Base-by-base conservation (phyloP, 2,113 vertebrate genomes). In the Laterallus jamaicensis region DNA sequence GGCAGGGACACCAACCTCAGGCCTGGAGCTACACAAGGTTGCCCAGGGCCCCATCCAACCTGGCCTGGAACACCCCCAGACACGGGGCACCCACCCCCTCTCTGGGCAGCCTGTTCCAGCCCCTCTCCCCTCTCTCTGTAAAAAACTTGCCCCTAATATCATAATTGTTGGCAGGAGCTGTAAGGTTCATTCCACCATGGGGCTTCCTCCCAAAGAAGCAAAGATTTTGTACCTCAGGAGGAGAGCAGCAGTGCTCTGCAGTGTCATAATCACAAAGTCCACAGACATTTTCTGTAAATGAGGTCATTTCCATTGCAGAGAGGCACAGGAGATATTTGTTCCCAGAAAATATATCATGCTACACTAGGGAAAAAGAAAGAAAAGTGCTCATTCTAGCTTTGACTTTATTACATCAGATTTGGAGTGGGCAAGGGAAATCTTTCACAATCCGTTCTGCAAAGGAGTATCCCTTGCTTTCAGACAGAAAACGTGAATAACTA, bases 281-380 rank as follows among this genome's bases (percentile, higher is more conserved):
- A 71, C 74, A 39, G 56, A 8, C 64, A n/a, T 93, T 92, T 87
- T 87, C 89, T 89, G 86, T n/a, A 64, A 58, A 39, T 91, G 91
- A 97, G 84, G 58, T 92, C 73, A 87, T 71, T 92, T 68, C 94
- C 81, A 85, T n/a, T 6, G 32, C 91, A 74, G 71, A 69, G 78
- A 95, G 59, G 88, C 85, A 84, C 68, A 73, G 15, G 82, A 77
- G 91, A 82, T 8, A 15, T 75, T 78, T 44, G 39, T 92, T 97
- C 94, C 86, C 89, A 91, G 86, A 81, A 95, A 93, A 92, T 37
- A 28, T 5, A 93, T 77, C 81, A 19, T 21, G 60, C 47, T 75
- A 54, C 18, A 1, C 83, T 59, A 79, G 58, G 83, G 94, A 37
- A 60, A 92, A 84, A 42, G 73, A 66, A 29, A 68, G 60, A 39